phyloP scores from a whole-genome alignment of 1,140 invertebrate genomes.

The Bombus ignitus region DNA sequence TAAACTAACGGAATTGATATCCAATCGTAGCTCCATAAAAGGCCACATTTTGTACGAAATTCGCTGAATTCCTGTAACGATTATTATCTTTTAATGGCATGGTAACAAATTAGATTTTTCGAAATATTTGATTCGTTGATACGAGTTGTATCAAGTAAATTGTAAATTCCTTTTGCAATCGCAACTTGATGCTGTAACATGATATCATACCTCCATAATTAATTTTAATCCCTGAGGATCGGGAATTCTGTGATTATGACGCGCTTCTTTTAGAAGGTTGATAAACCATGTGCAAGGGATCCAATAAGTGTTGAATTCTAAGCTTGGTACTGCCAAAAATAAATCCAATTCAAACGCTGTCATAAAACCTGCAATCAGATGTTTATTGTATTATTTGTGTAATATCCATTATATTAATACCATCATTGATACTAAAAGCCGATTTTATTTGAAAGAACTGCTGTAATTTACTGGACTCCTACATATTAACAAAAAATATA shows the following conservation, averaged over 20 bases:
- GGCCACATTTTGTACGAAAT: constrained; percentile 87
- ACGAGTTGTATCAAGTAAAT: not conserved
- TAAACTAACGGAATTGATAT: constrained; percentile 93
- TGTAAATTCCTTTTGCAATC: not conserved
- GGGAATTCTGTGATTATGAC: constrained; percentile 82
- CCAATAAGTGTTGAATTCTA: constrained; percentile 88
- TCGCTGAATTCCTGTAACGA: constrained; percentile 86
- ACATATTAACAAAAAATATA: not conserved
- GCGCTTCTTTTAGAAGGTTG: constrained; percentile 84
- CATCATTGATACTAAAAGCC: not conserved
- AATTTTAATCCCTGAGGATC: constrained; percentile 86
- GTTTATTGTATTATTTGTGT: not conserved
- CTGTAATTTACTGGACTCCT: not conserved
- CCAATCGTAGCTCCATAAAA: constrained; percentile 92
- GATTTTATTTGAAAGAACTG: not conserved
- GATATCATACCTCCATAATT: constrained; percentile 85
- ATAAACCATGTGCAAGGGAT: constrained; percentile 88
- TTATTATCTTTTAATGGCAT: not conserved
- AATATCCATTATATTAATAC: not conserved
- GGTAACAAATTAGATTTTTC: not conserved
- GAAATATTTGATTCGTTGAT: not conserved
- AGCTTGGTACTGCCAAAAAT: constrained; percentile 85
- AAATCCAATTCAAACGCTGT: constrained; percentile 85
- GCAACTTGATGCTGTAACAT: constrained; percentile 53
- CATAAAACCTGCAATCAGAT: constrained; percentile 84